Evolutionary conservation across 2,888 invertebrate species (phyloP).

Genomic region (Oeneis ivallda): DNA sequence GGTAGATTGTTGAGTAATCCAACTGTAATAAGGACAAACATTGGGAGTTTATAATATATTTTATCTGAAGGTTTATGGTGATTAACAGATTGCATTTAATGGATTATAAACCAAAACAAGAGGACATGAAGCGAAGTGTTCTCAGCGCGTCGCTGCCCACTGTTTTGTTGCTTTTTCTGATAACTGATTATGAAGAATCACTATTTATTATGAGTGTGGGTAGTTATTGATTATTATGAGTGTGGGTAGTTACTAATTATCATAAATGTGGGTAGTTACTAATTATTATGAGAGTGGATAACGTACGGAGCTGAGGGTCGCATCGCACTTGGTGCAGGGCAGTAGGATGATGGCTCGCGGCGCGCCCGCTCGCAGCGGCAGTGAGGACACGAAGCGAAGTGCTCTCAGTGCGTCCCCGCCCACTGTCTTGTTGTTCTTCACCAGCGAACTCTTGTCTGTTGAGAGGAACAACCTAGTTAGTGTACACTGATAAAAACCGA

Average conservation of each 20-base stretch:
- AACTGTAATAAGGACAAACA: constrained; percentile 73
- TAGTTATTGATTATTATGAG: no score
- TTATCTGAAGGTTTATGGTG: no score
- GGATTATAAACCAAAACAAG: no score
- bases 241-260: background rate
- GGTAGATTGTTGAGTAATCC: constrained; percentile 91
- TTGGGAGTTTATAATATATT: no score
- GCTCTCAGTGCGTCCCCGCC: constrained; percentile 87
- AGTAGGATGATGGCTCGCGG: constrained; percentile 91
- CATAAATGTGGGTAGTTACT: no score
- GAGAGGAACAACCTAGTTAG: background rate
- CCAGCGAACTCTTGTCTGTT: constrained; percentile 43
- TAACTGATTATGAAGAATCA: no score
- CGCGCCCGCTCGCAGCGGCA: constrained; percentile 91
- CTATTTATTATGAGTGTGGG: no score
- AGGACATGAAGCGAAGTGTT: no score
- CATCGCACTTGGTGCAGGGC: constrained; percentile 87
- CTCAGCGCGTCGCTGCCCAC: no score
- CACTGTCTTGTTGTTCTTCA: constrained; percentile 50
- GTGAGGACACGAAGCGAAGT: constrained; percentile 85
- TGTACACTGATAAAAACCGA: no score
- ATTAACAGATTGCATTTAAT: no score
- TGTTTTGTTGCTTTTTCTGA: background rate
- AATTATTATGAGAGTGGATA: background rate
- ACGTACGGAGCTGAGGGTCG: constrained; percentile 27